phyloP scores from a whole-genome alignment of 2,888 invertebrate species.

The Drosophila aldrichi region DNA sequence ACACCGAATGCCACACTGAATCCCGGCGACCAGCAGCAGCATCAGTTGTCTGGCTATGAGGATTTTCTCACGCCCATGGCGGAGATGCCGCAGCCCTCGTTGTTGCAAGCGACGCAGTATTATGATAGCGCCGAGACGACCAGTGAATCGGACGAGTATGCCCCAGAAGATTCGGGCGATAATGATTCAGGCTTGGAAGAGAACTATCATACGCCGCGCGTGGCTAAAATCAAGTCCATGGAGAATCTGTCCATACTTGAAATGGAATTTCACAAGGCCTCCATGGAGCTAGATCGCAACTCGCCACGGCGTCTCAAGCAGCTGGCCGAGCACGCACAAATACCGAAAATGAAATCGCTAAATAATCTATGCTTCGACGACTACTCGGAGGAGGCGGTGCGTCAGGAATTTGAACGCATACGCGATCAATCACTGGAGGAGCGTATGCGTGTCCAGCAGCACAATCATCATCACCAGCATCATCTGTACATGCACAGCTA shows the following conservation, averaged over 20 bases:
- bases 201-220: constrained; percentile 84
- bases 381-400: constrained; percentile 78
- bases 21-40: constrained; percentile 63
- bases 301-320: constrained; percentile 83
- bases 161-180: constrained; percentile 73
- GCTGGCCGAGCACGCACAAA: constrained; percentile 73
- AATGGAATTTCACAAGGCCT: constrained; percentile 84
- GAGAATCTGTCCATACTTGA: constrained; percentile 85
- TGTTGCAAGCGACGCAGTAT: constrained; percentile 60
- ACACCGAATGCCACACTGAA: constrained; percentile 84
- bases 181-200: constrained; percentile 85
- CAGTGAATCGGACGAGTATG: constrained; percentile 66
- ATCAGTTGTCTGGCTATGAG: constrained; percentile 63
- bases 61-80: constrained; percentile 83
- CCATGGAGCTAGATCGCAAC: constrained; percentile 83
- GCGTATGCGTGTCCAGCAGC: constrained; percentile 75
- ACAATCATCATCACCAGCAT: constrained; percentile 34
- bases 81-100: constrained; percentile 76
- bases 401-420: constrained; percentile 82
- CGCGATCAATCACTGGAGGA: constrained; percentile 78
- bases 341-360: constrained; percentile 84
- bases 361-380: constrained; percentile 84
- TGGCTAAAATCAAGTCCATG: constrained; percentile 85
- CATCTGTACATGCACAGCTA: constrained; percentile 45
- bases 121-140: constrained; percentile 69